Percentiles rank a stretch among this genome's conserved stretches.
Evolutionary conservation across 2,113 vertebrate genomes (phyloP).

Genomic region (Potamarius usumacintae): DNA sequence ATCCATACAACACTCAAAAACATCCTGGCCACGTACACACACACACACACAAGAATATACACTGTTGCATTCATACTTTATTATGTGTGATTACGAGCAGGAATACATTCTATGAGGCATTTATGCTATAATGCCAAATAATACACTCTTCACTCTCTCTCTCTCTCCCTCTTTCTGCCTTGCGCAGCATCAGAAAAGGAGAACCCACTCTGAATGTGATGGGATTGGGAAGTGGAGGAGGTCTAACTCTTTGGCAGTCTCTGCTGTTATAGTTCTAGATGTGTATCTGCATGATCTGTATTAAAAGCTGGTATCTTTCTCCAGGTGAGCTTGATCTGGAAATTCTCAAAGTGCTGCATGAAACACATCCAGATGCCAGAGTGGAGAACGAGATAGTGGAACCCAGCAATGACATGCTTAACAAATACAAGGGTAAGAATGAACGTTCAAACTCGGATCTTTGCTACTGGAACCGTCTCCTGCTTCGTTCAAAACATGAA

Average conservation of each 20-base stretch:
- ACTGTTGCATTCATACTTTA: neutral
- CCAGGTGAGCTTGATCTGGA: constrained; percentile 81
- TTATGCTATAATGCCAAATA: neutral
- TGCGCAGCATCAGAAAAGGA: constrained; percentile 73
- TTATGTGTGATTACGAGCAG: neutral
- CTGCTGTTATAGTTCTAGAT: neutral
- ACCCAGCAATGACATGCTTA: constrained; percentile 76
- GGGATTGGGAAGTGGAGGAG: constrained; percentile 82
- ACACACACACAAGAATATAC: neutral
- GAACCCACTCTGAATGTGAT: constrained; percentile 75
- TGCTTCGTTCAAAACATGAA: too few species aligned
- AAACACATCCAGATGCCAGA: constrained; percentile 70
- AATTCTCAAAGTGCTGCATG: constrained; percentile 75
- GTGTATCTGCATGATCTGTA: neutral
- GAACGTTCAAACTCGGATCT: neutral
- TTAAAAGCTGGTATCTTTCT: neutral
- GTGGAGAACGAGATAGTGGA: constrained; percentile 82
- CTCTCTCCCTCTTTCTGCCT: neutral
- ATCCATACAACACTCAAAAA: constrained; percentile 72
- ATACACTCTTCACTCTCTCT: neutral
- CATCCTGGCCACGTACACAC: constrained; percentile 69
- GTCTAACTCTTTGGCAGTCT: constrained; percentile 54
- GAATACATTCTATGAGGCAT: neutral
- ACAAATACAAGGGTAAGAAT: constrained; percentile 67
- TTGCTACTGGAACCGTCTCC: too few species aligned